phyloP scores from a whole-genome alignment of 2,888 invertebrate genomes.

The Choreutis nemorana region DNA sequence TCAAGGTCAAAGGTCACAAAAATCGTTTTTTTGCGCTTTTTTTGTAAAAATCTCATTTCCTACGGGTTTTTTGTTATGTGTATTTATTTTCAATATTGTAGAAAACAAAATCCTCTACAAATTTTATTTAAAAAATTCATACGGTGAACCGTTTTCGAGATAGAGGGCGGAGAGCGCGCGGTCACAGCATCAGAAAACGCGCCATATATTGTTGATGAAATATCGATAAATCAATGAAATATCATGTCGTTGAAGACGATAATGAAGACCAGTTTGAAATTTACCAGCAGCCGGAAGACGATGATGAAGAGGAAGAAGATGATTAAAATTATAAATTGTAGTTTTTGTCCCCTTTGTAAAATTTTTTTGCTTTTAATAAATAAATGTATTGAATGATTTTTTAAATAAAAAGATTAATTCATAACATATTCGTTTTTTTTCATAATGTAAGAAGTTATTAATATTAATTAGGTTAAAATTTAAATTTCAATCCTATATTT shows the following conservation, averaged over 20 bases:
- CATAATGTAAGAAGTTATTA: slow-evolving; percentile 8
- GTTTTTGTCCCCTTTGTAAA: slow-evolving; percentile 9
- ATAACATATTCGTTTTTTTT: slow-evolving; percentile 4
- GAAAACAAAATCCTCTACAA: too few relatives aligned
- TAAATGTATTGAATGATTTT: slow-evolving; percentile 7
- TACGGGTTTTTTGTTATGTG: too few relatives aligned
- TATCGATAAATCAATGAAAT: too few relatives aligned
- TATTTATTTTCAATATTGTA: too few relatives aligned
- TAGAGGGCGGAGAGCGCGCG: too few relatives aligned
- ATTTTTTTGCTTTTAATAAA: slow-evolving; percentile 11
- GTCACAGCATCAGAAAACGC: too few relatives aligned
- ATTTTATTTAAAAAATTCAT: too few relatives aligned
- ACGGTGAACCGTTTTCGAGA: too few relatives aligned
- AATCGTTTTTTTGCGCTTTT: too few relatives aligned
- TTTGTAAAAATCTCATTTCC: too few relatives aligned
- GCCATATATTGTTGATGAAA: too few relatives aligned
- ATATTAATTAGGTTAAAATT: slow-evolving; percentile 11
- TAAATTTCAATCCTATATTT: slow-evolving; percentile 12
- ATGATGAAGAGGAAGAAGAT: slow-evolving; percentile 14
- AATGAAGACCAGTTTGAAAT: slow-evolving; percentile 14
- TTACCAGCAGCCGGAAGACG: slow-evolving; percentile 13
- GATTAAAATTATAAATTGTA: slow-evolving; percentile 11
- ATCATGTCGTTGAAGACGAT: slow-evolving; percentile 16
- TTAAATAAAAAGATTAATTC: slow-evolving; percentile 7
- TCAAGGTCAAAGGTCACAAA: too few relatives aligned